Base-by-base conservation (phyloP, 2,113 vertebrate species). In the Trematomus loennbergii region DNA sequence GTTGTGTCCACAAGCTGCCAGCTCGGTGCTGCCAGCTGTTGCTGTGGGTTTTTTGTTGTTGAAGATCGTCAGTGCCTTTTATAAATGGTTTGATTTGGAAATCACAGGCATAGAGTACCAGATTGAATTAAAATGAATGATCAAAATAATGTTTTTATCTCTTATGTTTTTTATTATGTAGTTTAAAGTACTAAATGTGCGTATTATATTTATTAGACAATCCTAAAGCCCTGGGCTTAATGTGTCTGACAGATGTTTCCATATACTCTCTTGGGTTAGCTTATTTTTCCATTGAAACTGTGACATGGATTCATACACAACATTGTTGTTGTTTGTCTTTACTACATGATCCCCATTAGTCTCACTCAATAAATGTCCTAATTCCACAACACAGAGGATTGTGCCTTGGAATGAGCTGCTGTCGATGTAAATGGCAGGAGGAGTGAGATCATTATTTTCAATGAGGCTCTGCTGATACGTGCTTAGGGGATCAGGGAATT, bases 401-500 rank as follows among this genome's bases (percentile, higher is more conserved):
- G 59, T 67, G 60, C 59, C 15, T 73, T 9, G 15, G 50, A 76
- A 58, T 61, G 67, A 74, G 48, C 58, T 71, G 64, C 71, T 63
- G 71, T 82, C 33, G 2, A 48, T 55, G 71, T 75, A 78, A 83
- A 66, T 62, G 54, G 40, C 78, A 53, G 69, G 66, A 83, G 65
- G 59, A 85, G 61, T 58, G 60, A 70, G 63, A 72, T 83, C 67
- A 73, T 78, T 82, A 78, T 61, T 85, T 87, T 76, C 59, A 79
- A 52, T 62, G 50, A 87, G 59, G 66, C 82, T 73, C 72, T 12
- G 6, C 50, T 79, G 70, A 74, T 52, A 11, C 66, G 53, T 59
- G 59, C 74, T 25, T 55, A 60, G 71, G 77, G 73, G 76, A 46
- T 66, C 58, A 40, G 71, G 48, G 79, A 85, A 68, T 57, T 77